These are phyloP conservation scores for Psix sp. DNA, from an alignment of 1,140 invertebrate genomes.

Conservation along the genomic window DNA sequence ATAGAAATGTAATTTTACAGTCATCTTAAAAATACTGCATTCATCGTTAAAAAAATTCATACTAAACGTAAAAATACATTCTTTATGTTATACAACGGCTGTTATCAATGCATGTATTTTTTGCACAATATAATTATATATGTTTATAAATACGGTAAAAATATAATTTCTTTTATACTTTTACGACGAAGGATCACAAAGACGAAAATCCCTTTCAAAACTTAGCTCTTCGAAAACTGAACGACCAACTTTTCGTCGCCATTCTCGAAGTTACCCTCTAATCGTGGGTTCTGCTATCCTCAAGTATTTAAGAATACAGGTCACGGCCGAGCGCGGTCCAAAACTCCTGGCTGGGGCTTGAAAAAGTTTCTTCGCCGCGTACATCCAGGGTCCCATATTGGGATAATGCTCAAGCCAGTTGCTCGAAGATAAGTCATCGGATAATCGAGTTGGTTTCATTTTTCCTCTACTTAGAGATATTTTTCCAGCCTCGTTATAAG, in stretches of 20 bases:
- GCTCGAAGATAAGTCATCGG: slow-evolving; percentile 32
- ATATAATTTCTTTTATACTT: no score
- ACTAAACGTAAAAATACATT: no score
- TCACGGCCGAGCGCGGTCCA: slow-evolving; percentile 47
- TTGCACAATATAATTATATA: no score
- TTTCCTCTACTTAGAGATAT: slow-evolving; percentile 1
- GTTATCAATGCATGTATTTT: no score
- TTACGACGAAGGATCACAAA: slow-evolving; percentile 18
- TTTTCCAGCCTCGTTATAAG: slow-evolving; percentile 24
- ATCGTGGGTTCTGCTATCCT: slow-evolving; percentile 26
- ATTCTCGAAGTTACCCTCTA: slow-evolving; percentile 36
- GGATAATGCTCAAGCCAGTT: slow-evolving; percentile 39
- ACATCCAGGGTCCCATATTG: slow-evolving; percentile 32
- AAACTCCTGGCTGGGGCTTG: slow-evolving; percentile 27
- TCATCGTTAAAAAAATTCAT: no score
- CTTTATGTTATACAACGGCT: no score
- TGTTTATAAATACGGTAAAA: no score
- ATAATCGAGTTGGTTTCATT: slow-evolving; percentile 49
- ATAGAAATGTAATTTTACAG: no score
- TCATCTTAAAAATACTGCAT: no score
- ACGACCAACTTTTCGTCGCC: slow-evolving; percentile 39
- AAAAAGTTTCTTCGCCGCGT: slow-evolving; percentile 48
- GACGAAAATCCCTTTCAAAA: slow-evolving; percentile 31
- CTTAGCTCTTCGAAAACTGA: slow-evolving; percentile 42
- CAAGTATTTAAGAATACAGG: slow-evolving; percentile 52